Conservation (phyloP, 2,888 invertebrate genomes). For the Trypoxylon attenuatum region DNA sequence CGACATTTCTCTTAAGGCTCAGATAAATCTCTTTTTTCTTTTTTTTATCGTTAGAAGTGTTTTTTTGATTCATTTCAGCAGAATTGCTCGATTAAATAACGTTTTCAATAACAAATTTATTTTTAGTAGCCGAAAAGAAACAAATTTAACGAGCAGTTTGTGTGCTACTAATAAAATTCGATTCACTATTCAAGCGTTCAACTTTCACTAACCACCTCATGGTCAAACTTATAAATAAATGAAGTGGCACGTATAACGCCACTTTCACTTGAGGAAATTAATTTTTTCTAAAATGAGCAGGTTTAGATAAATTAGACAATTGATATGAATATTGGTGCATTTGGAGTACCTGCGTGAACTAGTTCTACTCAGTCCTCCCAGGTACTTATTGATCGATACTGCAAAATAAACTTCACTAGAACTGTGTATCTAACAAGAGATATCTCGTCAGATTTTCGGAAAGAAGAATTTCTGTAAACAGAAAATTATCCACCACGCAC, state of each 20-base stretch:
- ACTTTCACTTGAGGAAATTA: slow-evolving; percentile 19
- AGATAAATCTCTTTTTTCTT: slow-evolving; percentile 27
- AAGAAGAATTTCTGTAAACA: slow-evolving; percentile 33
- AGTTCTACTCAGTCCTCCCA: slow-evolving; percentile 44
- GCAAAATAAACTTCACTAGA: slow-evolving; percentile 46
- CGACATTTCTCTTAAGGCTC: slow-evolving; percentile 37
- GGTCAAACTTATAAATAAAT: slow-evolving; percentile 15
- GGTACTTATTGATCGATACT: slow-evolving; percentile 51
- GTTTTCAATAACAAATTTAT: slow-evolving; percentile 27
- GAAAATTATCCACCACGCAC: slow-evolving; percentile 20
- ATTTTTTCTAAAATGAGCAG: slow-evolving; percentile 23
- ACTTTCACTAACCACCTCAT: slow-evolving; percentile 28
- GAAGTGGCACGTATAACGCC: slow-evolving; percentile 25
- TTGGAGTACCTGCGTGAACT: slow-evolving; percentile 49
- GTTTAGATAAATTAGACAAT: slow-evolving; percentile 46
- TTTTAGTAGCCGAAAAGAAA: slow-evolving; percentile 16
- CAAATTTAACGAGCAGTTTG: slow-evolving; percentile 2
- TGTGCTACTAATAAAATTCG: neutral
- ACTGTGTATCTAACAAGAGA: slow-evolving; percentile 25
- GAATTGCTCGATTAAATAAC: slow-evolving; percentile 31
- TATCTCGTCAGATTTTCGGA: slow-evolving; percentile 35
- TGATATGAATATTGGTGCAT: slow-evolving; percentile 57
- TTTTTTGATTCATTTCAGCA: slow-evolving; percentile 53
- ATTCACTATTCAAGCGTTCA: slow-evolving; percentile 9
- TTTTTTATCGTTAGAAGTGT: slow-evolving; percentile 34